Percentiles rank a stretch among this genome's conserved stretches.
Conservation (phyloP, 2,113 vertebrate genomes). For the Phyllostomus hastatus region DNA sequence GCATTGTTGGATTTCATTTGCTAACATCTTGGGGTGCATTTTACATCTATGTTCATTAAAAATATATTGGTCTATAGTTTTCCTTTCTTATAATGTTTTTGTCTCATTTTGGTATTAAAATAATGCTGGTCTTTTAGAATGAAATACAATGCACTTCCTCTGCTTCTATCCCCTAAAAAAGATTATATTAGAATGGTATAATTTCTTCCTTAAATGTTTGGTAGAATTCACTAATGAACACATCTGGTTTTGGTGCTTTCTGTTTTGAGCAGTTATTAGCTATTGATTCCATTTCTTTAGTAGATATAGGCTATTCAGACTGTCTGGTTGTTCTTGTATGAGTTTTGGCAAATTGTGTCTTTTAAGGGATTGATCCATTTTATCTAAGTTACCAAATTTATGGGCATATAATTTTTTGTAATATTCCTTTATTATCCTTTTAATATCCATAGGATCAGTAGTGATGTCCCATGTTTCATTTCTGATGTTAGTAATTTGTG, state of each 20-base stretch:
- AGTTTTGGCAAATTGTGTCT: background rate
- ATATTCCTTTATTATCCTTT: background rate
- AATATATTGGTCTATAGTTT: background rate
- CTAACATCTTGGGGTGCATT: background rate
- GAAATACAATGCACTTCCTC: background rate
- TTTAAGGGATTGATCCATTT: background rate
- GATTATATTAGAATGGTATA: background rate
- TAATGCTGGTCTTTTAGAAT: background rate
- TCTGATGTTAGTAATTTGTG: background rate
- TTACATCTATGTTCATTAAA: background rate
- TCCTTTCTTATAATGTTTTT: background rate
- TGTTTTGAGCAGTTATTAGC: background rate
- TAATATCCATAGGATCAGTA: background rate
- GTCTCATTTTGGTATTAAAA: background rate
- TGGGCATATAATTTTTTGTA: background rate
- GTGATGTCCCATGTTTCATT: background rate
- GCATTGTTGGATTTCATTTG: background rate
- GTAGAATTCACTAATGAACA: background rate
- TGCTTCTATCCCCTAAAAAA: background rate
- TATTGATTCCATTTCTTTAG: background rate
- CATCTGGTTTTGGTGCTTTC: background rate
- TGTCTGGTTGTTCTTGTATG: background rate
- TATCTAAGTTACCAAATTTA: background rate
- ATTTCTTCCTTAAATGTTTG: background rate
- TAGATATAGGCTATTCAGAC: background rate